Evolutionary conservation across 2,888 invertebrate species (phyloP).

Genomic region (Schizaphis graminum): DNA sequence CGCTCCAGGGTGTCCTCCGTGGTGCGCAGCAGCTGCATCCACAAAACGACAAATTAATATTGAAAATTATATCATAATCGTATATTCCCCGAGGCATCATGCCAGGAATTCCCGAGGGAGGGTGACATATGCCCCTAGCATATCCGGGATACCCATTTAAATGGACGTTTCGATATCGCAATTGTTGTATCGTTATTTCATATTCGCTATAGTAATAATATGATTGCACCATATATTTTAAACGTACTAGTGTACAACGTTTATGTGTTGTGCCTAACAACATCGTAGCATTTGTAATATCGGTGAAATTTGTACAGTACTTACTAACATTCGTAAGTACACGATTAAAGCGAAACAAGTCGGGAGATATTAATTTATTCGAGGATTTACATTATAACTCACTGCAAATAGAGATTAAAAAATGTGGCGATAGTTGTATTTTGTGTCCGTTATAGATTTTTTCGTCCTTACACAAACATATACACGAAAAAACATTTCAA

Average conservation of each 20-base stretch:
- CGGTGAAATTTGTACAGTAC: neutral
- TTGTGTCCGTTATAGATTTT: neutral
- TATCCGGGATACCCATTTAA: neutral
- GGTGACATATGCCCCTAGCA: too few relatives aligned
- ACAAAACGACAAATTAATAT: neutral
- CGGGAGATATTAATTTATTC: neutral
- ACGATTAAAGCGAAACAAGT: neutral
- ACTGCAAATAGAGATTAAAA: neutral
- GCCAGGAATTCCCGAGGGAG: neutral
- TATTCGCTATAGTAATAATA: neutral
- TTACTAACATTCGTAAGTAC: neutral
- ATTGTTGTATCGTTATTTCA: neutral
- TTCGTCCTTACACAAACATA: neutral
- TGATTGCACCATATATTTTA: neutral
- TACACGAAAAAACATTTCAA: neutral
- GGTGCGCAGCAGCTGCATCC: constrained; percentile 77
- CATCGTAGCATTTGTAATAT: neutral
- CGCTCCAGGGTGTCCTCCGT: constrained; percentile 87
- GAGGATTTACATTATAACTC: too few relatives aligned
- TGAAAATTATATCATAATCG: neutral
- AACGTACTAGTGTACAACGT: neutral
- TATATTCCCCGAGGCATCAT: neutral
- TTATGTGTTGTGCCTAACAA: neutral
- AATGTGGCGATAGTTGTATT: neutral
- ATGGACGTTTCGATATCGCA: neutral